Evolutionary conservation across 2,888 invertebrate species (phyloP).

Genomic region (Galerucella calmariensis): DNA sequence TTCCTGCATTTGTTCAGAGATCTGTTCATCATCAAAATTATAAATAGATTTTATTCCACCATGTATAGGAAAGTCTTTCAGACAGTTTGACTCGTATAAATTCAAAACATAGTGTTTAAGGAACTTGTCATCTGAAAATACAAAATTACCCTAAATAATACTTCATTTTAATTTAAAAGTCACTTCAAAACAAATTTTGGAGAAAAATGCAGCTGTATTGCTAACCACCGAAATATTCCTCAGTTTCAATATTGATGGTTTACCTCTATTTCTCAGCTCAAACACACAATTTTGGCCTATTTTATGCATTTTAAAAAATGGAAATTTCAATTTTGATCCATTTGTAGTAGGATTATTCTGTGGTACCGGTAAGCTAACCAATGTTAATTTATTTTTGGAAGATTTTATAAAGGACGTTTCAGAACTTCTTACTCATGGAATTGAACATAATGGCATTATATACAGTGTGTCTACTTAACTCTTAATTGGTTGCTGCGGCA

Average conservation of each 20-base stretch:
- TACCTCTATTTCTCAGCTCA: slow-evolving; percentile 35
- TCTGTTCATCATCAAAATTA: no score
- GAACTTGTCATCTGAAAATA: no score
- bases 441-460: slow-evolving; percentile 22
- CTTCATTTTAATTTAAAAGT: slow-evolving; percentile 16
- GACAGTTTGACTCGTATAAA: no score
- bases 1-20: no score
- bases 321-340: slow-evolving; percentile 14
- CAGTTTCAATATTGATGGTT: slow-evolving; percentile 32
- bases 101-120: no score
- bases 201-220: background rate
- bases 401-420: slow-evolving; percentile 31
- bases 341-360: slow-evolving; percentile 33
- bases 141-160: no score
- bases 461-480: no score
- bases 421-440: slow-evolving; percentile 28
- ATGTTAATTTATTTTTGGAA: slow-evolving; percentile 25
- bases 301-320: slow-evolving; percentile 34
- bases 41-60: no score
- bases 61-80: no score
- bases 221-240: background rate
- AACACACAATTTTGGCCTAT: slow-evolving; percentile 34
- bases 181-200: slow-evolving; percentile 9
- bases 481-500: no score
- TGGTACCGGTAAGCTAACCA: slow-evolving; percentile 28